Percentiles rank a stretch among this genome's conserved stretches.
Evolutionary conservation across 1,140 invertebrate species (phyloP).

Genomic region (Drosophila bocki): DNA sequence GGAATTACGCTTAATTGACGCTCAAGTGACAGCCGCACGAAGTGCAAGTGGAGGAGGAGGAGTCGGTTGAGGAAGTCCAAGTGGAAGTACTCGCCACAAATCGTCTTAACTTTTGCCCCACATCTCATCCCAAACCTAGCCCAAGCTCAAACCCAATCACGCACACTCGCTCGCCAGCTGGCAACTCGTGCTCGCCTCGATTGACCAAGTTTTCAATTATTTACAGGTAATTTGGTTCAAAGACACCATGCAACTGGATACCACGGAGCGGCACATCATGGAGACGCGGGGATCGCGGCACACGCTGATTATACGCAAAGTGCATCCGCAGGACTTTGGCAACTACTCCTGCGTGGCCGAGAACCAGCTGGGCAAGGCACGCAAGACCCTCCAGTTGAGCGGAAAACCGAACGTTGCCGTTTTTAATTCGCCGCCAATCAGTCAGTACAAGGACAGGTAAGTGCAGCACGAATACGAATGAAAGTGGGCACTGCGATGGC

Average conservation of each 20-base stretch:
- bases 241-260: slow-evolving; percentile 89
- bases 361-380: slow-evolving; percentile 88
- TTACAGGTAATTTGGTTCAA: slow-evolving; percentile 89
- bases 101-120: slow-evolving; percentile 70
- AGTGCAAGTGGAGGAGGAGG: slow-evolving; percentile 25
- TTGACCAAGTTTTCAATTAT: slow-evolving; percentile 83
- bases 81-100: slow-evolving; percentile 60
- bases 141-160: slow-evolving; percentile 34
- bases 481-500: not conserved
- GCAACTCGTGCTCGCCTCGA: slow-evolving; percentile 54
- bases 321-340: slow-evolving; percentile 89
- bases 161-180: slow-evolving; percentile 34
- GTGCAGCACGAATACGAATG: slow-evolving; percentile 7
- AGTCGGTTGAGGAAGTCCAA: slow-evolving; percentile 30
- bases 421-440: slow-evolving; percentile 88
- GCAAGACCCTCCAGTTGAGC: slow-evolving; percentile 88
- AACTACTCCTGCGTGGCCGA: slow-evolving; percentile 90
- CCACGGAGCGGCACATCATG: slow-evolving; percentile 88
- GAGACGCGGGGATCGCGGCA: slow-evolving; percentile 88
- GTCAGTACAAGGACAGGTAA: slow-evolving; percentile 87
- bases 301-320: slow-evolving; percentile 89
- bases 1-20: slow-evolving; percentile 62
- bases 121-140: not conserved
- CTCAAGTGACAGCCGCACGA: slow-evolving; percentile 54
- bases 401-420: slow-evolving; percentile 89